Evolutionary conservation across 2,113 vertebrate genomes (phyloP).

Genomic region (Spilogale gracilis): DNA sequence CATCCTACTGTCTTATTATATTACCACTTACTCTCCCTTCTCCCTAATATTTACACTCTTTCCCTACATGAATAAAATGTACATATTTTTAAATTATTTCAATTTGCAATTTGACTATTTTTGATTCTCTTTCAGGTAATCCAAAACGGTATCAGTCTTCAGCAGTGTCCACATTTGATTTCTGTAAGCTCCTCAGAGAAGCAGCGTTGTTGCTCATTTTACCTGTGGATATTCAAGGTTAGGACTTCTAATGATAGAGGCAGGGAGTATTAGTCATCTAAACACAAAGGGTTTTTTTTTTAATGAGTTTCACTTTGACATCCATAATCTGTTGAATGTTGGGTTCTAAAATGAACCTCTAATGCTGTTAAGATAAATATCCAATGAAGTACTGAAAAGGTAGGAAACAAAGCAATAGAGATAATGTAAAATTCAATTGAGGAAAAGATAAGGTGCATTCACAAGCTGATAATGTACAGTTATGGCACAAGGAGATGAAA

Average conservation of each 20-base stretch:
- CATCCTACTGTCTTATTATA: neutral
- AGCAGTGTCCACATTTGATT: neutral
- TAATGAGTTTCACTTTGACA: slow-evolving; percentile 55
- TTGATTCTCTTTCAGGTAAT: slow-evolving; percentile 38
- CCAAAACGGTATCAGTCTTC: neutral
- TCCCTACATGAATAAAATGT: neutral
- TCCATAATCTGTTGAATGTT: slow-evolving; percentile 54
- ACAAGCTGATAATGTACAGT: slow-evolving; percentile 1
- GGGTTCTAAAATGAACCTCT: slow-evolving; percentile 64
- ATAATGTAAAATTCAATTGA: slow-evolving; percentile 69
- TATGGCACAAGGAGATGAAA: neutral
- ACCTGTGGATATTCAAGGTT: neutral
- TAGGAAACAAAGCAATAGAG: slow-evolving; percentile 60
- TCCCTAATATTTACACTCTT: neutral
- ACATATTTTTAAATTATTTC: slow-evolving; percentile 4
- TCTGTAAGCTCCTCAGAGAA: neutral
- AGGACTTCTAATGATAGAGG: neutral
- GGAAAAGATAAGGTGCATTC: slow-evolving; percentile 69
- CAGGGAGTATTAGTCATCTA: slow-evolving; percentile 32
- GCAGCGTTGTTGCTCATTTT: neutral
- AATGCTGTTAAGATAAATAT: slow-evolving; percentile 72
- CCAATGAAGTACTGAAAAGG: slow-evolving; percentile 34
- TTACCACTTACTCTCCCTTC: neutral
- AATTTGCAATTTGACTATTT: slow-evolving; percentile 4
- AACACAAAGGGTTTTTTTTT: neutral